phyloP scores from a whole-genome alignment of 2,888 invertebrate genomes.

The Metalampra italica region DNA sequence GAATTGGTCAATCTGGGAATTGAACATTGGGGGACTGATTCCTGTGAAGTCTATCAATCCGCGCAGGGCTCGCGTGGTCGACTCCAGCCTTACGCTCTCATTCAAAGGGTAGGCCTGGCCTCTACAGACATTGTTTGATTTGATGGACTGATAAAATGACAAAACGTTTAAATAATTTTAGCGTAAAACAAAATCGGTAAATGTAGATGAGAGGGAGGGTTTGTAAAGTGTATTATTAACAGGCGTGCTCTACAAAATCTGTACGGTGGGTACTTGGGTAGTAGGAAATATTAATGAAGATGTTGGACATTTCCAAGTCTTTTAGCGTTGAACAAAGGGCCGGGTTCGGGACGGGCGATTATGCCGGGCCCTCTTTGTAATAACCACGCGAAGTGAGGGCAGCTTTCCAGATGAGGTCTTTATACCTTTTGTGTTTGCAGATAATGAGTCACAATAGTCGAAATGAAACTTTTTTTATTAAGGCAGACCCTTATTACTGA shows the following conservation, averaged over 20 bases:
- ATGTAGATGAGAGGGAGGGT: too few species aligned
- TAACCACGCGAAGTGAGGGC: constrained; percentile 20
- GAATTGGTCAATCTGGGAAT: too few species aligned
- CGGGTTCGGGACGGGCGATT: constrained; percentile 33
- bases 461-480: constrained; percentile 51
- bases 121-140: too few species aligned
- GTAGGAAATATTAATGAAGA: constrained; percentile 60
- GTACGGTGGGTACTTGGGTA: neutral
- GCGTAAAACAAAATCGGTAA: too few species aligned
- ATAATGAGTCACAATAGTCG: constrained; percentile 49
- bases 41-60: too few species aligned
- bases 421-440: constrained; percentile 45
- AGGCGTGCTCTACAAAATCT: neutral
- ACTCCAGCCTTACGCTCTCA: too few species aligned
- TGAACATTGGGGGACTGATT: too few species aligned
- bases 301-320: constrained; percentile 57
- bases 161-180: too few species aligned
- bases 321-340: constrained; percentile 50
- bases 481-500: constrained; percentile 57
- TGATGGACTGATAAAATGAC: too few species aligned
- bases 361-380: constrained; percentile 25
- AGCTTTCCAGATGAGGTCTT: constrained; percentile 46
- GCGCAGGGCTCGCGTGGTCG: too few species aligned
- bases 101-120: too few species aligned
- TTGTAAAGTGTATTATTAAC: neutral